Percentiles rank a stretch among this genome's conserved stretches.
Conservation (phyloP, 2,113 vertebrate species). For the Azemiops feae region DNA sequence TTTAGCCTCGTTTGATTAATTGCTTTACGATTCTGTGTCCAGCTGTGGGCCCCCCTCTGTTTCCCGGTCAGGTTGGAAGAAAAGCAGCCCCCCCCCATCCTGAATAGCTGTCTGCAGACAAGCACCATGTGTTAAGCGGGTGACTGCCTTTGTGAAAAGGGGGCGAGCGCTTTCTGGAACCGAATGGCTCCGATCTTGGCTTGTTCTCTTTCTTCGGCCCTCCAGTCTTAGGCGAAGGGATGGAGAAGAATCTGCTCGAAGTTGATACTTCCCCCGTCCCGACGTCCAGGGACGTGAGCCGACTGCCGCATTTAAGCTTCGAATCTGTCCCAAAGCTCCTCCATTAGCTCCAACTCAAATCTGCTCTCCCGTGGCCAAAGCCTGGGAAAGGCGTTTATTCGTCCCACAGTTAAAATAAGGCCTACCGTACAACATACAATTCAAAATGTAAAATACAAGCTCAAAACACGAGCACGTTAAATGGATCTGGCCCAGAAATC, state of each 20-base stretch:
- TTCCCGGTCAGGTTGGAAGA: constrained; percentile 74
- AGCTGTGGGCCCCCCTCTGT: constrained; percentile 69
- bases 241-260: background rate
- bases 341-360: background rate
- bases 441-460: too few relatives aligned
- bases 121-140: constrained; percentile 74
- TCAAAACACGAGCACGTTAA: too few relatives aligned
- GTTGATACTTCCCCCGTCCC: background rate
- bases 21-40: constrained; percentile 94
- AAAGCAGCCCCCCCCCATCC: constrained; percentile 61
- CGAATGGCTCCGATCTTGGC: background rate
- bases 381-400: background rate
- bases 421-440: too few relatives aligned
- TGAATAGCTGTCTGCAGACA: constrained; percentile 62
- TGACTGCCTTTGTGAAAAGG: constrained; percentile 63
- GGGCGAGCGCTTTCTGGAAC: constrained; percentile 57
- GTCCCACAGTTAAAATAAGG: too few relatives aligned
- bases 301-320: background rate
- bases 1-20: constrained; percentile 93
- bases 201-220: background rate
- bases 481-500: too few relatives aligned
- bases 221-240: background rate
- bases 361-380: background rate
- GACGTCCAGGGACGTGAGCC: background rate
- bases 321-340: background rate